Base-by-base conservation (phyloP, 2,113 vertebrate genomes). In the Delphinapterus leucas region DNA sequence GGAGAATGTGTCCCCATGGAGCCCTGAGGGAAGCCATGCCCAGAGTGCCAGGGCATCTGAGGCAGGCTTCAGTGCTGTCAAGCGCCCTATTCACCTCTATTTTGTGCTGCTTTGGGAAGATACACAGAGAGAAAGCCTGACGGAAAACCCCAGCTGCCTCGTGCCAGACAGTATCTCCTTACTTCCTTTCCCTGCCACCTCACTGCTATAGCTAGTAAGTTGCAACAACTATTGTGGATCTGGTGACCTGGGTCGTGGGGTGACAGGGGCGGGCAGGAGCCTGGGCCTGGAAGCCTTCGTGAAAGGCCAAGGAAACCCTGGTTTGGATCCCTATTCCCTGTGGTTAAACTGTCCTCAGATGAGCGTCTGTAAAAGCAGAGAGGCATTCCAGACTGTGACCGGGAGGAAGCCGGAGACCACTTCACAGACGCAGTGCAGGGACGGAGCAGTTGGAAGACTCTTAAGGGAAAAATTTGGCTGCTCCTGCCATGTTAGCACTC, bases 131-230 rank as follows among this genome's bases (percentile, higher is more conserved):
- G 47, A 47, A 67, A n/a, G 18, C 25, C 23, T 67, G 17, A 25
- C n/a, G n/a, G 71, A 89, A 79, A 70, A 31, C 13, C 20, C 44
- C 21, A 36, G 6, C 31, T 13, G 13, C 33, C 68, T 87, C 3
- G 0, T 7, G 95, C 97, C 20, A 95, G 87, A 93, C 93, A 96
- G 90, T 31, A 90, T 90, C 93, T 95, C 88, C 6, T 1, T 88
- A 79, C 90, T 94, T 93, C 67, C 93, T 96, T 98, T 96, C 88
- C 97, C 96, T 60, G 94, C 82, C 77, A 86, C 91, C 31, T 5
- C 82, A 77, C 44, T 79, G 76, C 55, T 9, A 12, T 17, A 47
- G 63, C 2, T 47, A 70, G 0, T 71, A 53, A 88, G 55, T 87
- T 89, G 44, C 53, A 87, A n/a, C 0, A 25, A 81, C 31, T 23